A percentile compares a stretch with the other conserved stretches of the same genome.
These are phyloP conservation scores for Okapia johnstoni DNA, from an alignment of 2,113 vertebrate species.

Conservation along the genomic window DNA sequence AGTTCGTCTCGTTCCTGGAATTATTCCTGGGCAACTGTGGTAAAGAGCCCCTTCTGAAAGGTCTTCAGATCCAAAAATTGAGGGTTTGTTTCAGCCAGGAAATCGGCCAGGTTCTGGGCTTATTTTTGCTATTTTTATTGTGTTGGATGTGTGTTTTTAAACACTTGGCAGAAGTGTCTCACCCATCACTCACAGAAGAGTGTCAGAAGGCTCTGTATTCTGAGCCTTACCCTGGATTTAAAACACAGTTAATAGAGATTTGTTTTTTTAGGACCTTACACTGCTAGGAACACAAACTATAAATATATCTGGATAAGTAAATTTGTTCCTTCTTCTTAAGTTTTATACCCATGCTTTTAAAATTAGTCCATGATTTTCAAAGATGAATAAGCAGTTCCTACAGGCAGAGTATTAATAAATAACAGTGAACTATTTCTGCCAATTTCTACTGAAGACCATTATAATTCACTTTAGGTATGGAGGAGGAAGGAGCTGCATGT, in stretches of 20 bases:
- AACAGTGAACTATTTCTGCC: neutral
- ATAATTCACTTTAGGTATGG: neutral
- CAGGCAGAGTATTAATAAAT: neutral
- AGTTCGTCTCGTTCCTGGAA: neutral
- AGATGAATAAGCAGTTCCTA: neutral
- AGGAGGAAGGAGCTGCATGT: neutral
- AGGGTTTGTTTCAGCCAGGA: neutral
- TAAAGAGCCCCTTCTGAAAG: neutral
- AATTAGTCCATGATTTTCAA: neutral
- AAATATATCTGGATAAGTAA: neutral
- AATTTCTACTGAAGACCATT: neutral
- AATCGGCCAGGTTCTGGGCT: neutral
- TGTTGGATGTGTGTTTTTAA: neutral
- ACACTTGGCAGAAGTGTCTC: neutral
- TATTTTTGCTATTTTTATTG: conserved; percentile 32
- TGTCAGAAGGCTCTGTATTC: neutral
- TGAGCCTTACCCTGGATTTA: neutral
- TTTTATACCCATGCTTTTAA: conserved; percentile 19
- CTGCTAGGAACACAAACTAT: neutral
- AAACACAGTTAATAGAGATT: neutral
- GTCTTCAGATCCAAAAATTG: neutral
- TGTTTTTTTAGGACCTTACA: neutral
- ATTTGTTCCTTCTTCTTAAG: neutral
- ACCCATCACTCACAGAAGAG: neutral
- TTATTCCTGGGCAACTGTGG: neutral